Evolutionary conservation across 1,140 invertebrate genomes (phyloP).

Genomic region (Drosophila takahashii): DNA sequence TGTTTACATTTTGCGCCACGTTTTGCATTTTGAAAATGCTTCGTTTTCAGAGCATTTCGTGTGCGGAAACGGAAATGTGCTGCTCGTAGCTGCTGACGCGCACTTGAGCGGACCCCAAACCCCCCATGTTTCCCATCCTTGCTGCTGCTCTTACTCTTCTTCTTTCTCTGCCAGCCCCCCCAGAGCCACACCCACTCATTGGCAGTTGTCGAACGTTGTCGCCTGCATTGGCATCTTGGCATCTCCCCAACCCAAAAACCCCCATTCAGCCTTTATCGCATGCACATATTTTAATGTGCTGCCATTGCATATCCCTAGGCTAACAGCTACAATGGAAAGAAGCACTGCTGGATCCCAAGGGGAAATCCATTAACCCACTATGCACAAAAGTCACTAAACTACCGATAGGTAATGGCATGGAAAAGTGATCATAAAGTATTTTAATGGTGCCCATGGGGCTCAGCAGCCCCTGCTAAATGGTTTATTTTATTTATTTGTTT

Average conservation of each 20-base stretch:
- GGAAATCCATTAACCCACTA: constrained; percentile 19
- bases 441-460: neutral
- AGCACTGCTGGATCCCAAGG: constrained; percentile 24
- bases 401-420: neutral
- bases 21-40: constrained; percentile 80
- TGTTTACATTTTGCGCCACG: constrained; percentile 78
- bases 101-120: constrained; percentile 55
- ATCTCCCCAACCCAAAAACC: constrained; percentile 1
- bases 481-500: neutral
- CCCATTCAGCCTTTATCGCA: constrained; percentile 25
- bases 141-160: neutral
- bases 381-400: neutral
- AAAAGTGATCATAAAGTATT: neutral
- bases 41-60: constrained; percentile 77
- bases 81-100: constrained; percentile 63
- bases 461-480: neutral
- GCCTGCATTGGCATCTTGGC: constrained; percentile 52
- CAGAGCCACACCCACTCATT: constrained; percentile 42
- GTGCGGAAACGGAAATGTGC: constrained; percentile 81
- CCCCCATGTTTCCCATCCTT: neutral
- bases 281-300: constrained; percentile 76
- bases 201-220: constrained; percentile 74
- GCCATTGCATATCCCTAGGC: constrained; percentile 54
- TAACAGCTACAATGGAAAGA: constrained; percentile 32
- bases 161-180: neutral